These are phyloP conservation scores for Sinocyclocheilus anophthalmus DNA, from an alignment of 2,113 vertebrate species.

Conservation along the genomic window DNA sequence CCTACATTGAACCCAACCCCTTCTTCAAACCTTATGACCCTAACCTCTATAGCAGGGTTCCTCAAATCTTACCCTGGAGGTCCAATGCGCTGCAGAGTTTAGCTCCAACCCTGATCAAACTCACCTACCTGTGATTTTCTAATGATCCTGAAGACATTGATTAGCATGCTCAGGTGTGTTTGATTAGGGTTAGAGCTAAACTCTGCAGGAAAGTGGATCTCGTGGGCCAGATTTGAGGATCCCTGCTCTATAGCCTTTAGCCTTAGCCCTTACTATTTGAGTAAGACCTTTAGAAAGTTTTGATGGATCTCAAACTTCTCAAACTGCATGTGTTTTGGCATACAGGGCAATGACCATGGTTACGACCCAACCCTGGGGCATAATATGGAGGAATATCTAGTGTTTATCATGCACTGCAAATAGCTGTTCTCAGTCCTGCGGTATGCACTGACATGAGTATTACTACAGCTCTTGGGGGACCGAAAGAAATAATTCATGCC, in stretches of 20 bases:
- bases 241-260: too few relatives aligned
- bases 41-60: background rate
- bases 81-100: too few relatives aligned
- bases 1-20: background rate
- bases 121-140: too few relatives aligned
- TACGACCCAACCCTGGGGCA: background rate
- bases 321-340: background rate
- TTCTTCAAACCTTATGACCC: background rate
- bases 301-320: background rate
- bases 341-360: background rate
- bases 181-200: too few relatives aligned
- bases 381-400: slow-evolving; percentile 8
- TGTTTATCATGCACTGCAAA: background rate
- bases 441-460: background rate
- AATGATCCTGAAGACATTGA: too few relatives aligned
- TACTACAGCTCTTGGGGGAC: background rate
- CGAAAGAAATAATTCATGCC: slow-evolving; percentile 15
- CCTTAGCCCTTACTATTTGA: background rate
- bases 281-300: background rate
- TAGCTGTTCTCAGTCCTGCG: background rate
- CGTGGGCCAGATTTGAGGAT: too few relatives aligned
- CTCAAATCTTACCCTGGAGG: too few relatives aligned
- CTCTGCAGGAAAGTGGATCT: too few relatives aligned
- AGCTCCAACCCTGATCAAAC: too few relatives aligned
- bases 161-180: too few relatives aligned